A percentile compares a stretch with the other conserved stretches of the same genome.
Evolutionary conservation across 2,113 vertebrate genomes (phyloP).

Genomic region (Polypterus bichir): DNA sequence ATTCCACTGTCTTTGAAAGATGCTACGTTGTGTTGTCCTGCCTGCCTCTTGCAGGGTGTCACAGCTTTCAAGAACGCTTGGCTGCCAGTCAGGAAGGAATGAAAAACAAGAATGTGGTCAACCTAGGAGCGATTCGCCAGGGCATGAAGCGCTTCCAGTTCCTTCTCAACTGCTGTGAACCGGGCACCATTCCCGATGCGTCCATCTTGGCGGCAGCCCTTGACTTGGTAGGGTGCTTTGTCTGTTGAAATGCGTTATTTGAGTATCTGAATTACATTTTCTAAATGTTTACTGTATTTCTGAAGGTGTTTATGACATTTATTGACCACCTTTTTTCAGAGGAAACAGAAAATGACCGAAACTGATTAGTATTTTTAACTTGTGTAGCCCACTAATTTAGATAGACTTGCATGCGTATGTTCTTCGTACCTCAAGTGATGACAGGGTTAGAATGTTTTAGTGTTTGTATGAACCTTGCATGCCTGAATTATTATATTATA

Average conservation of each 20-base stretch:
- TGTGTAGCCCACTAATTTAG: too few relatives aligned
- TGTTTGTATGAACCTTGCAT: too few relatives aligned
- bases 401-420: too few relatives aligned
- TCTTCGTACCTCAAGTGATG: too few relatives aligned
- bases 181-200: conserved; percentile 90
- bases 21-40: conserved; percentile 25
- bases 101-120: conserved; percentile 91
- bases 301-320: too few relatives aligned
- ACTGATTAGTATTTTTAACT: too few relatives aligned
- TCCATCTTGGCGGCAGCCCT: conserved; percentile 91
- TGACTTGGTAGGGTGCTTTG: conserved; percentile 67
- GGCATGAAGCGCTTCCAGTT: conserved; percentile 98
- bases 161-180: conserved; percentile 93
- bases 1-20: conserved; percentile 5
- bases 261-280: background rate
- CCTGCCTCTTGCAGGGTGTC: conserved; percentile 59
- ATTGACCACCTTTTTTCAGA: too few relatives aligned
- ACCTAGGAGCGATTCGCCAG: conserved; percentile 89
- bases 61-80: conserved; percentile 84
- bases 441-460: too few relatives aligned
- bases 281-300: too few relatives aligned
- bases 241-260: background rate
- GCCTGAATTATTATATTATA: too few relatives aligned
- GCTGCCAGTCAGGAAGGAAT: conserved; percentile 78
- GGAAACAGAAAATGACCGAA: too few relatives aligned